A percentile compares a stretch with the other conserved stretches of the same genome.
Conservation (phyloP, 92 coral and sea anemone genomes). For the Plumapathes pennacea region DNA sequence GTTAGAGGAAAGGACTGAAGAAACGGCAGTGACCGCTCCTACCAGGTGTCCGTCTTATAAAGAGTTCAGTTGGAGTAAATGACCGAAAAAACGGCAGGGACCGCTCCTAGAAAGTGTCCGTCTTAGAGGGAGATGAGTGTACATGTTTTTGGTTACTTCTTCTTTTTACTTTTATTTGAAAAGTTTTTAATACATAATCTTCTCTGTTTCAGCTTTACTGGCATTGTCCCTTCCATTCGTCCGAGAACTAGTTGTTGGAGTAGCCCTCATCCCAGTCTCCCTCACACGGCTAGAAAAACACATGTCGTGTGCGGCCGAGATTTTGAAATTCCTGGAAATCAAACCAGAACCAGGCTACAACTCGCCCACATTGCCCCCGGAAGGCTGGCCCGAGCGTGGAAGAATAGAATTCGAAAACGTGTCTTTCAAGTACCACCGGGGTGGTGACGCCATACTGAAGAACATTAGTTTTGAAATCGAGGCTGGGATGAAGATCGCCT, state of each 20-base stretch:
- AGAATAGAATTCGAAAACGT: slow-evolving; percentile 13
- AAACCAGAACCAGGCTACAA: slow-evolving; percentile 45
- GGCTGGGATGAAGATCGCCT: slow-evolving; percentile 31
- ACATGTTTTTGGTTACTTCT: too few species aligned
- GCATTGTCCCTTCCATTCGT: slow-evolving; percentile 19
- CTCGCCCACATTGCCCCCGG: slow-evolving; percentile 32
- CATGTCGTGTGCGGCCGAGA: slow-evolving; percentile 26
- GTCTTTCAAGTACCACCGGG: neutral
- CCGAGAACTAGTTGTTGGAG: slow-evolving; percentile 24
- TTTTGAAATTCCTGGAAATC: slow-evolving; percentile 18
- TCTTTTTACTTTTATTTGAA: too few species aligned
- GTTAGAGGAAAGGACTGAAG: too few species aligned
- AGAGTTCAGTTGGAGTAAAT: too few species aligned
- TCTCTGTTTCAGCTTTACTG: slow-evolving; percentile 4
- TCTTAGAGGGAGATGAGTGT: too few species aligned
- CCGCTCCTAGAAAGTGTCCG: too few species aligned
- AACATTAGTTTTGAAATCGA: slow-evolving; percentile 12
- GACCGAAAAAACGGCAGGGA: too few species aligned
- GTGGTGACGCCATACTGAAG: slow-evolving; percentile 2
- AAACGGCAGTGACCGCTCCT: too few species aligned
- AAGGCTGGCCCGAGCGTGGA: slow-evolving; percentile 42
- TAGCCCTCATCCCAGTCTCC: slow-evolving; percentile 2
- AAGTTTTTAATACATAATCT: neutral
- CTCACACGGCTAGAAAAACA: slow-evolving; percentile 4
- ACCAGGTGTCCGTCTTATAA: too few species aligned